Evolutionary conservation across 2,888 invertebrate genomes (phyloP).

Genomic region (Dolichopus griseipennis): DNA sequence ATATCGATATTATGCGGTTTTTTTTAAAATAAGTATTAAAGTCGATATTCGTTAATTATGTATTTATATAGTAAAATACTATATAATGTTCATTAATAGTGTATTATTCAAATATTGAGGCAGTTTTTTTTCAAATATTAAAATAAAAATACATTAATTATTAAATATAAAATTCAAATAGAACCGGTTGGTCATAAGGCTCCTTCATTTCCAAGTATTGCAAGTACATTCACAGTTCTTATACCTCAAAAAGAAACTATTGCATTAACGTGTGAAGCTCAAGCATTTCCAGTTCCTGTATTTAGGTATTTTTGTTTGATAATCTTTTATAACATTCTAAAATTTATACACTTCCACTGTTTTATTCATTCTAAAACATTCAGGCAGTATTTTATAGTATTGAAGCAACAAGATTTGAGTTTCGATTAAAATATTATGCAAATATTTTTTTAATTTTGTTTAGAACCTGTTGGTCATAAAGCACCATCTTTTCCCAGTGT

Average conservation of each 20-base stretch:
- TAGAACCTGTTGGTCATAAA: conserved; percentile 56
- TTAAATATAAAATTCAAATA: conserved; percentile 23
- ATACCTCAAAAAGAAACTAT: conserved; percentile 46
- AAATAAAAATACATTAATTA: background rate
- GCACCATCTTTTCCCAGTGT: conserved; percentile 56
- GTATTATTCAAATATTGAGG: background rate
- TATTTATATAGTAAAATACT: background rate
- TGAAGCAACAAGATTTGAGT: background rate
- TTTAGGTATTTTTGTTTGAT: conserved; percentile 59
- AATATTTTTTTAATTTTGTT: conserved; percentile 12
- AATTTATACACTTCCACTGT: background rate
- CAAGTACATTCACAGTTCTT: conserved; percentile 54
- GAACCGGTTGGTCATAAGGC: conserved; percentile 57
- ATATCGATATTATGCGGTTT: no score
- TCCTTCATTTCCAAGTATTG: conserved; percentile 55
- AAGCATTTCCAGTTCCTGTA: conserved; percentile 54
- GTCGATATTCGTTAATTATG: background rate
- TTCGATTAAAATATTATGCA: background rate
- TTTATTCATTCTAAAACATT: conserved; percentile 50
- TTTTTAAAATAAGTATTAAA: no score
- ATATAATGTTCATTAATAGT: background rate
- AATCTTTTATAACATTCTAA: conserved; percentile 28
- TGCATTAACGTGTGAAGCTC: conserved; percentile 48
- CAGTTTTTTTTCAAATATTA: background rate
- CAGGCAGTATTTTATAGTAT: conserved; percentile 43